A percentile compares a stretch with the other conserved stretches of the same genome.
phyloP scores from a whole-genome alignment of 92 coral and sea anemone species.

The Metridium senile region DNA sequence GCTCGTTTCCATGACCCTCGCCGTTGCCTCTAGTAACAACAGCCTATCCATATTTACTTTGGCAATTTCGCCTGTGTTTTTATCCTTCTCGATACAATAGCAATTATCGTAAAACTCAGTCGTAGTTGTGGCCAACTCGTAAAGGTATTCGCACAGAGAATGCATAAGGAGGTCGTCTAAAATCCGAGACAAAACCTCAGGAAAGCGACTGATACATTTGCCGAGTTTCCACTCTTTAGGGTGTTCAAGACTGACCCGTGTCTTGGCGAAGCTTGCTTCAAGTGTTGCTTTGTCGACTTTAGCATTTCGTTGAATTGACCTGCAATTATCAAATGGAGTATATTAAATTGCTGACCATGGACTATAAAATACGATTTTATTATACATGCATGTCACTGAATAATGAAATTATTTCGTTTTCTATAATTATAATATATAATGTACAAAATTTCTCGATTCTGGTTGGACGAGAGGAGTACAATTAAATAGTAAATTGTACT shows the following conservation, averaged over 20 bases:
- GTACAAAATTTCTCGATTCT: too few species aligned
- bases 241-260: slow-evolving; percentile 78
- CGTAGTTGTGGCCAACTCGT: slow-evolving; percentile 93
- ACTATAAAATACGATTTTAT: neutral
- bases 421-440: too few species aligned
- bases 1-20: slow-evolving; percentile 91
- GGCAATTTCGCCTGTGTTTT: slow-evolving; percentile 83
- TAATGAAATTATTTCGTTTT: too few species aligned
- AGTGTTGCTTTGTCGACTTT: slow-evolving; percentile 74
- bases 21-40: slow-evolving; percentile 91
- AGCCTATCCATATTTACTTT: slow-evolving; percentile 79
- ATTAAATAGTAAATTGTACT: too few species aligned
- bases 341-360: neutral
- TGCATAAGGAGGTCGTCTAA: slow-evolving; percentile 90
- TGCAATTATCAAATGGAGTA: slow-evolving; percentile 4
- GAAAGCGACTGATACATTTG: slow-evolving; percentile 93
- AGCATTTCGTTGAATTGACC: slow-evolving; percentile 95
- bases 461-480: too few species aligned
- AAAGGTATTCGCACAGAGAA: slow-evolving; percentile 89
- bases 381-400: neutral
- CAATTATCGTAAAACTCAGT: slow-evolving; percentile 99
- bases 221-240: slow-evolving; percentile 99
- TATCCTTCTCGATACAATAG: slow-evolving; percentile 97
- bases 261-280: slow-evolving; percentile 63
- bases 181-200: slow-evolving; percentile 84